Conservation (phyloP, 2,888 invertebrate species). For the Zaprionus bogoriensis region DNA sequence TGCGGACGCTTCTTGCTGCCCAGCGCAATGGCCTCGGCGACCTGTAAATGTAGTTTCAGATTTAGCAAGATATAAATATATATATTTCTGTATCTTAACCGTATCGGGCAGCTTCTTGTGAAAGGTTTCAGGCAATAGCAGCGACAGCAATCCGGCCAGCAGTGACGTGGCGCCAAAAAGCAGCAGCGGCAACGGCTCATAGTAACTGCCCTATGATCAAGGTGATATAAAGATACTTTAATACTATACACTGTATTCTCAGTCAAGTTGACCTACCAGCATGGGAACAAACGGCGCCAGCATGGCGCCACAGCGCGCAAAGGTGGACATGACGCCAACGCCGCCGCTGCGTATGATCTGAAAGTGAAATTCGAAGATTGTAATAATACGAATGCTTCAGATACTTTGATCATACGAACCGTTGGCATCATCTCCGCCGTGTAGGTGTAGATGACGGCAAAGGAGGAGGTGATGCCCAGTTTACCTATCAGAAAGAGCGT, state of each 20-base stretch:
- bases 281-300: conserved; percentile 86
- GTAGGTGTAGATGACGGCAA: conserved; percentile 86
- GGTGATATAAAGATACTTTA: neutral
- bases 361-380: too few relatives aligned
- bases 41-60: conserved; percentile 40
- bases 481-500: conserved; percentile 86
- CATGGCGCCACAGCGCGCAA: conserved; percentile 85
- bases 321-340: conserved; percentile 85
- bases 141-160: conserved; percentile 84
- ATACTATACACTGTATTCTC: neutral
- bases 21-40: conserved; percentile 71
- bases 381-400: neutral
- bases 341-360: conserved; percentile 85
- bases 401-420: conserved; percentile 41
- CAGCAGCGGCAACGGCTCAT: conserved; percentile 84
- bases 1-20: conserved; percentile 13
- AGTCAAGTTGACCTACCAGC: conserved; percentile 81
- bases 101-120: conserved; percentile 86
- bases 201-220: conserved; percentile 83
- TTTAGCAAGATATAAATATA: neutral
- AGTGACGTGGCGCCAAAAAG: conserved; percentile 84
- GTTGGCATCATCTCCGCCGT: conserved; percentile 83
- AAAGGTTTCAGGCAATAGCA: conserved; percentile 87
- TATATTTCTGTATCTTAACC: conserved; percentile 68
- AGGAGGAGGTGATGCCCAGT: conserved; percentile 86